phyloP scores from a whole-genome alignment of 1,140 invertebrate species.

The Agrypnia vestita region DNA sequence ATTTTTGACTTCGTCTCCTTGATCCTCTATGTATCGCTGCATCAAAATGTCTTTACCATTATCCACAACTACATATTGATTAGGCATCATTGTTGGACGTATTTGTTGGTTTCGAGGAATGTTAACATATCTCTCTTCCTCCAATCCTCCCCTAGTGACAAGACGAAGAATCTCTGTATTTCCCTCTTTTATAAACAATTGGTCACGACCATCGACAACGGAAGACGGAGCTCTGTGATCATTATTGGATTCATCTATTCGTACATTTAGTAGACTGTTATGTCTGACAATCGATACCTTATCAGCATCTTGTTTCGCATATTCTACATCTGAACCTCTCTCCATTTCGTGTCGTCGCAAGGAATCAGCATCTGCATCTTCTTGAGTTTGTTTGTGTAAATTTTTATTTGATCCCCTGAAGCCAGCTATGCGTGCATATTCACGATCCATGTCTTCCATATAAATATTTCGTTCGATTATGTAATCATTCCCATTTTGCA shows the following conservation, averaged over 20 bases:
- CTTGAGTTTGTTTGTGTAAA: constrained; percentile 68
- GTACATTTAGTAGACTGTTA: constrained; percentile 63
- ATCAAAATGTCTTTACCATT: constrained; percentile 87
- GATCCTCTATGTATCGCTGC: constrained; percentile 87
- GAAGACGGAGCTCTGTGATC: constrained; percentile 63
- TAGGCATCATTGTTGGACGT: constrained; percentile 73
- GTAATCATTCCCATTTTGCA: constrained; percentile 71
- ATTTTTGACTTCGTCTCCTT: constrained; percentile 75
- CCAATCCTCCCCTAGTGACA: constrained; percentile 81
- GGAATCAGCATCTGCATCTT: constrained; percentile 78
- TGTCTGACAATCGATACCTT: constrained; percentile 65
- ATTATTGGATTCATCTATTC: constrained; percentile 65
- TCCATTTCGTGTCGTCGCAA: constrained; percentile 83
- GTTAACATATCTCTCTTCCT: constrained; percentile 77
- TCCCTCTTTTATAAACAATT: constrained; percentile 85
- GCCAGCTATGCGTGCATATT: constrained; percentile 72
- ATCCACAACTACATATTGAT: constrained; percentile 76
- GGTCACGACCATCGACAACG: constrained; percentile 73
- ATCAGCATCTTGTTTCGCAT: constrained; percentile 68
- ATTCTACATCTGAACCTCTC: constrained; percentile 79
- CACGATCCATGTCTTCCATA: constrained; percentile 75
- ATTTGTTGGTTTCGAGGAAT: constrained; percentile 72
- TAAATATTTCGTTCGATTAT: constrained; percentile 76
- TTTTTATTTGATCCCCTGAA: constrained; percentile 69
- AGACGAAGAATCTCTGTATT: constrained; percentile 86